Evolutionary conservation across 2,113 vertebrate genomes (phyloP).

Genomic region (Corvus hawaiiensis): DNA sequence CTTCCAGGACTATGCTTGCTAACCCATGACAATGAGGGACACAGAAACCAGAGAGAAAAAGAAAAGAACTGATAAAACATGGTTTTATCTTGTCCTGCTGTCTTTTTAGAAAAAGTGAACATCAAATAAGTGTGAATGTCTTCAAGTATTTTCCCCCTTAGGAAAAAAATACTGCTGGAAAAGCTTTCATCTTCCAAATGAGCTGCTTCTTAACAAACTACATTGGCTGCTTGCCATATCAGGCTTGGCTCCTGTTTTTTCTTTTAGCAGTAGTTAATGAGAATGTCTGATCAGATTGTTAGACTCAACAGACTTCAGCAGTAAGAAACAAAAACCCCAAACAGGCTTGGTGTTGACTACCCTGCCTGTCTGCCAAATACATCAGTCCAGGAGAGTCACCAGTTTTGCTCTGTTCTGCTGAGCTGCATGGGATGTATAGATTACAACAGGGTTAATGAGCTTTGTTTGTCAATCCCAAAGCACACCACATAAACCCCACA

Average conservation of each 20-base stretch:
- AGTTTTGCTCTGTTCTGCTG: background rate
- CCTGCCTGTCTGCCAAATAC: background rate
- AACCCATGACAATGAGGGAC: background rate
- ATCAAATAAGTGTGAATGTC: background rate
- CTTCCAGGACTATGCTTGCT: too few relatives aligned
- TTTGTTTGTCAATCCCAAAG: background rate
- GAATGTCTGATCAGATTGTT: background rate
- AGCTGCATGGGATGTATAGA: background rate
- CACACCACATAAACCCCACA: background rate
- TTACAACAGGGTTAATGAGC: background rate
- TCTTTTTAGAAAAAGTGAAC: background rate
- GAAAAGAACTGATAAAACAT: background rate
- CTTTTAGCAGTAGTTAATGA: background rate
- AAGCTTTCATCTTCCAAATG: background rate
- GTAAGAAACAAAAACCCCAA: background rate
- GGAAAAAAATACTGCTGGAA: background rate
- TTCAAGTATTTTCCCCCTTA: background rate
- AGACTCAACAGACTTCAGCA: background rate
- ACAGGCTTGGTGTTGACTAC: background rate
- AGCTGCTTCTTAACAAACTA: background rate
- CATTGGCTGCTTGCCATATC: background rate
- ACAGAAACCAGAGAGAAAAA: background rate
- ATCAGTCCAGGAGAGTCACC: background rate
- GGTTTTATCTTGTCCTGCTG: background rate
- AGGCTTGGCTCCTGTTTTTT: background rate